A percentile compares a stretch with the other conserved stretches of the same genome.
Conservation (phyloP, 64 coral and sea anemone genomes). For the Pachyseris speciosa region DNA sequence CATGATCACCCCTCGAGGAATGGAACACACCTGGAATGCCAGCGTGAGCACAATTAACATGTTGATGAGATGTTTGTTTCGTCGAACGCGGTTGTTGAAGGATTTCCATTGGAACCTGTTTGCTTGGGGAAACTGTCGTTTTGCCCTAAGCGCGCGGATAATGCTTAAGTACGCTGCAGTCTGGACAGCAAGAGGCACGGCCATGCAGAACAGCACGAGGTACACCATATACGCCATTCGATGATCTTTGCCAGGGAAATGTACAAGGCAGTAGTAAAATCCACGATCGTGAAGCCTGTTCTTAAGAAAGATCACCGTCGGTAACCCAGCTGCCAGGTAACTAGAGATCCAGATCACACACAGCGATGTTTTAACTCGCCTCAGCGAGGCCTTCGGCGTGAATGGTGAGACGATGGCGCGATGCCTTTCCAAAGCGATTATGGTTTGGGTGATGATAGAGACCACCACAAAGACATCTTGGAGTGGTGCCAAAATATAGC, state of each 20-base stretch:
- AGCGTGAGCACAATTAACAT: constrained; percentile 66
- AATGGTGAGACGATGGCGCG: constrained; percentile 84
- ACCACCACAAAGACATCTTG: constrained; percentile 80
- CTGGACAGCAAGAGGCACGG: too few species aligned
- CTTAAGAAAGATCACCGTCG: constrained; percentile 29
- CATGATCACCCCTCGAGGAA: too few species aligned
- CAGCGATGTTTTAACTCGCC: constrained; percentile 42
- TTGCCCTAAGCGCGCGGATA: too few species aligned
- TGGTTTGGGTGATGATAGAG: constrained; percentile 77
- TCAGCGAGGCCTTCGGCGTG: constrained; percentile 40
- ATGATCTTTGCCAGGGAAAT: neutral
- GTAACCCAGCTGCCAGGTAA: constrained; percentile 54
- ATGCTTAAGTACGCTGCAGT: too few species aligned
- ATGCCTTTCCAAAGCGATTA: constrained; percentile 73
- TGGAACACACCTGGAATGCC: too few species aligned
- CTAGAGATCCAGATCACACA: constrained; percentile 49
- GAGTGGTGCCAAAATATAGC: constrained; percentile 53
- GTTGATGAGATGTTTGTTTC: constrained; percentile 63
- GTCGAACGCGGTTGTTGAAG: neutral
- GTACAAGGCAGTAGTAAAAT: neutral
- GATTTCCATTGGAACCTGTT: neutral
- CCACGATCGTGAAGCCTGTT: neutral
- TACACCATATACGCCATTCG: too few species aligned
- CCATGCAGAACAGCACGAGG: too few species aligned
- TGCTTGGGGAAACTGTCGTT: too few species aligned